These are phyloP conservation scores for Helicoverpa armigera DNA, from an alignment of 1,140 invertebrate species.

Conservation along the genomic window DNA sequence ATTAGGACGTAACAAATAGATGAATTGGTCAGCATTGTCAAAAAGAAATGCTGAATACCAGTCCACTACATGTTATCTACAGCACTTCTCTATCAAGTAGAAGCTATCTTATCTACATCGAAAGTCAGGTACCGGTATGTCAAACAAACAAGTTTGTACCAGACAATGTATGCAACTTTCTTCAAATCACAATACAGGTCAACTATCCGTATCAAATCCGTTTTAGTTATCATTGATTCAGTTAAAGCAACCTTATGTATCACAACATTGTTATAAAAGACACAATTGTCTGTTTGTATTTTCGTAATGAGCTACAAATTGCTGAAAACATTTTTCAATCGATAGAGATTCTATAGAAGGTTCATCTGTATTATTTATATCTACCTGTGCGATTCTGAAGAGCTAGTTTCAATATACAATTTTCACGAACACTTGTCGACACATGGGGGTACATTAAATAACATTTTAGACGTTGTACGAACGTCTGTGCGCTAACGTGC, in stretches of 20 bases:
- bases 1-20: not conserved
- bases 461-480: conserved; percentile 4
- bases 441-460: conserved; percentile 37
- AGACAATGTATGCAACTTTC: conserved; percentile 27
- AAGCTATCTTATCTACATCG: conserved; percentile 38
- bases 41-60: conserved; percentile 7
- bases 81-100: conserved; percentile 34
- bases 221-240: conserved; percentile 27
- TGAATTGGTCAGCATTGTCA: not conserved
- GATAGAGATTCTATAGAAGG: no score
- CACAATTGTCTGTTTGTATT: no score
- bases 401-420: conserved; percentile 46
- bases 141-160: conserved; percentile 21
- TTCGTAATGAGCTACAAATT: no score
- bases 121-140: conserved; percentile 32
- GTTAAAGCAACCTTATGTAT: no score
- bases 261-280: no score
- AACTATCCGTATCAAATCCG: conserved; percentile 34
- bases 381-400: no score
- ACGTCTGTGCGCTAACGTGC: not conserved
- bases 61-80: conserved; percentile 9
- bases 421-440: conserved; percentile 40
- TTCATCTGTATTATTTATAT: no score
- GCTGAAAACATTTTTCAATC: no score
- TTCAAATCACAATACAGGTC: conserved; percentile 26